phyloP scores from a whole-genome alignment of 2,113 vertebrate species.

The Tiliqua scincoides region DNA sequence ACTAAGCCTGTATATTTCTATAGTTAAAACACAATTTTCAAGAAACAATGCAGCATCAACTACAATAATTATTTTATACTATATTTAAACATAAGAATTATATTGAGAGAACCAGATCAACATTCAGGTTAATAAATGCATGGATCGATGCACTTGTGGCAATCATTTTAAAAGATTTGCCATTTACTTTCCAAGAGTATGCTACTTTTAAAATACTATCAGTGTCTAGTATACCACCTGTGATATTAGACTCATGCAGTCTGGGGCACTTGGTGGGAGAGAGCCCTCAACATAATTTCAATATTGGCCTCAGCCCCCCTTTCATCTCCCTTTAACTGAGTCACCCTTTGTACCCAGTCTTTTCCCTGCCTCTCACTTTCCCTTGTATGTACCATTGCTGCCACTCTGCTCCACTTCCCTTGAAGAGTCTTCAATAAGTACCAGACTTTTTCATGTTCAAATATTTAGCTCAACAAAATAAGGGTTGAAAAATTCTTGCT shows the following conservation, averaged over 20 bases:
- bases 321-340: neutral
- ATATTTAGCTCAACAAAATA: neutral
- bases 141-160: neutral
- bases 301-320: neutral
- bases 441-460: neutral
- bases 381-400: neutral
- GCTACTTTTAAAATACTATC: neutral
- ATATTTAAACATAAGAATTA: neutral
- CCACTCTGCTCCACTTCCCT: neutral
- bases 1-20: neutral
- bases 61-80: neutral
- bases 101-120: neutral
- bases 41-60: neutral
- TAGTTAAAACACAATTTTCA: neutral
- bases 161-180: neutral
- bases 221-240: neutral
- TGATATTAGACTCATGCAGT: neutral
- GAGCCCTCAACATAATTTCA: neutral
- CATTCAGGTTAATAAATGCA: neutral
- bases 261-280: neutral
- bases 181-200: neutral
- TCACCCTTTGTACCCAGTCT: neutral
- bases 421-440: neutral
- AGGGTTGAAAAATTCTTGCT: too few species aligned
- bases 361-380: neutral